These are phyloP conservation scores for Amphibalanus amphitrite DNA, from an alignment of 1,140 invertebrate genomes.

Conservation along the genomic window DNA sequence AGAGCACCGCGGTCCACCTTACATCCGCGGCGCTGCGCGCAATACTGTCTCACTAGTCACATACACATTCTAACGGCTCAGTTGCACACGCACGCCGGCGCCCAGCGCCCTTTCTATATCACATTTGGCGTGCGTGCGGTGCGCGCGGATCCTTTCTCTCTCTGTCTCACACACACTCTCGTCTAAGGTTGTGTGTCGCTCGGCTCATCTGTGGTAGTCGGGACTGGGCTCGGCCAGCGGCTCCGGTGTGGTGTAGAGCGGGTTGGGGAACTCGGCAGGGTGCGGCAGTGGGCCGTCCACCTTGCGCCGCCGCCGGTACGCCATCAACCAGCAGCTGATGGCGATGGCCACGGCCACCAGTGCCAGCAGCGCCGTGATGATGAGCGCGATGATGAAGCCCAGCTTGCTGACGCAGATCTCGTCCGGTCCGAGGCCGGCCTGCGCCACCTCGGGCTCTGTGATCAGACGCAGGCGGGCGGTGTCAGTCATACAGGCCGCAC, in stretches of 20 bases:
- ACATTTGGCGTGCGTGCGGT: not conserved
- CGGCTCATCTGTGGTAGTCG: slow-evolving; percentile 40
- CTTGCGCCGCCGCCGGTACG: slow-evolving; percentile 67
- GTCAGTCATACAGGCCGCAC: no score
- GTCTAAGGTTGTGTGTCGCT: not conserved
- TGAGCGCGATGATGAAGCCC: slow-evolving; percentile 74
- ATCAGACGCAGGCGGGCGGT: no score
- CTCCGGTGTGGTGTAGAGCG: slow-evolving; percentile 69
- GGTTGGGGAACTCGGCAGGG: slow-evolving; percentile 86
- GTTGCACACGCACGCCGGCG: no score
- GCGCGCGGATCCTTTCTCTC: no score
- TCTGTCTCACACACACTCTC: no score
- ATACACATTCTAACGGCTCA: no score
- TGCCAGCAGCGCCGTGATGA: slow-evolving; percentile 75
- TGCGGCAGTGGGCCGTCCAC: slow-evolving; percentile 73
- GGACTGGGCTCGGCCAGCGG: slow-evolving; percentile 57
- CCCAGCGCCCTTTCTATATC: not conserved
- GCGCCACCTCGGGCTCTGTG: not conserved
- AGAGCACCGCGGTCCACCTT: no score
- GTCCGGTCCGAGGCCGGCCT: slow-evolving; percentile 35
- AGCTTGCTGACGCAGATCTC: slow-evolving; percentile 86
- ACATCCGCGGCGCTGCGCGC: no score
- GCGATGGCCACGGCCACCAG: slow-evolving; percentile 82
- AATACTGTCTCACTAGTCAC: no score
- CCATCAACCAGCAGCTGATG: slow-evolving; percentile 87